These are phyloP conservation scores for Prionailurus bengalensis DNA, from an alignment of 2,113 vertebrate genomes.

Conservation along the genomic window DNA sequence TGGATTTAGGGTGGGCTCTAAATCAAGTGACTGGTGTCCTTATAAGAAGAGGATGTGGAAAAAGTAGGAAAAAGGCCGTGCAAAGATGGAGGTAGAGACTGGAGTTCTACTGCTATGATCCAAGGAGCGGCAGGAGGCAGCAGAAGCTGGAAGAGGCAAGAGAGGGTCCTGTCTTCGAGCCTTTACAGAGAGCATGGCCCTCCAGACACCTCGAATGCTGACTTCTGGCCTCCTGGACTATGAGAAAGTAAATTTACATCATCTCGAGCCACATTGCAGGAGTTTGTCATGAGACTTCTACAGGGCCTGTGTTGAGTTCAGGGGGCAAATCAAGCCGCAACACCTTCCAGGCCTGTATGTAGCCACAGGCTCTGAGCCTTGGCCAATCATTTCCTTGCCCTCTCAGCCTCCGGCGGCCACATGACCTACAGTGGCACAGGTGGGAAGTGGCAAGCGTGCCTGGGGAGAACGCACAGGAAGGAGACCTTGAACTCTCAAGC, in stretches of 20 bases:
- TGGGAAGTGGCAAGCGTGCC: neutral
- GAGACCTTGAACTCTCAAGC: neutral
- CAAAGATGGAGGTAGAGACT: neutral
- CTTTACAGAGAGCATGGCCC: neutral
- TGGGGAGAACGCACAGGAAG: neutral
- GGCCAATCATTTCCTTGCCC: neutral
- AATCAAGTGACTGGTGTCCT: neutral
- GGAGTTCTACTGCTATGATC: neutral
- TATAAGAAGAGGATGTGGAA: neutral
- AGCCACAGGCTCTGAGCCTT: neutral
- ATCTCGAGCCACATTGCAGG: neutral
- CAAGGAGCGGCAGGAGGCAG: fast-evolving
- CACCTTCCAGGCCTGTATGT: neutral
- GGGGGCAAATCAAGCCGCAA: neutral
- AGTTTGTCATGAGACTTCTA: neutral
- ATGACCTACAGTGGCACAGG: neutral
- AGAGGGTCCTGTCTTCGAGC: neutral
- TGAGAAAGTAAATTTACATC: neutral
- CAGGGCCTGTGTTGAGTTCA: neutral
- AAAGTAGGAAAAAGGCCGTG: neutral
- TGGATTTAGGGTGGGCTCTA: neutral
- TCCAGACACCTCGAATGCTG: neutral
- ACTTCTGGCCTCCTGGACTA: neutral
- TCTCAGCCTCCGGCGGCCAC: neutral
- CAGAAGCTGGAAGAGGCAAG: neutral